Evolutionary conservation across 2,888 invertebrate species (phyloP).

Genomic region (Tridacna crocea): DNA sequence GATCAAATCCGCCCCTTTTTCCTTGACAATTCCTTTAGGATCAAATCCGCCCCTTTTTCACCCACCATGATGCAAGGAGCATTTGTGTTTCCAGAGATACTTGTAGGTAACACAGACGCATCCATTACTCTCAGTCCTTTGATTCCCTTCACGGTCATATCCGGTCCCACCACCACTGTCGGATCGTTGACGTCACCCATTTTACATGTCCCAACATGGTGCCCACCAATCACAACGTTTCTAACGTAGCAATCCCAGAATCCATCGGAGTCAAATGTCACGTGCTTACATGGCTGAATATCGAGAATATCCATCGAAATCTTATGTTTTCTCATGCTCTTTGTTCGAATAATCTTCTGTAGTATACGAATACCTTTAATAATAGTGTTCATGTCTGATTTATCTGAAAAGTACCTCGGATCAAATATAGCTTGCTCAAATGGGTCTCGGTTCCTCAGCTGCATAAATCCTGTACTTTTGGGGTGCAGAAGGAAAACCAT

Average conservation of each 20-base stretch:
- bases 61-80: conserved; percentile 54
- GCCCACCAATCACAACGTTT: conserved; percentile 28
- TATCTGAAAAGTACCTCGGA: conserved; percentile 92
- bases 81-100: conserved; percentile 42
- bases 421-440: conserved; percentile 92
- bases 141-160: conserved; percentile 44
- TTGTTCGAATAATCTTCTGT: conserved; percentile 29
- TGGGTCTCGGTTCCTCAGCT: conserved; percentile 90
- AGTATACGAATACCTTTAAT: conserved; percentile 36
- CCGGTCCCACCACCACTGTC: conserved; percentile 36
- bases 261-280: conserved; percentile 31
- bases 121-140: conserved; percentile 41
- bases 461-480: conserved; percentile 91
- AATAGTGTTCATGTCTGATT: conserved; percentile 39
- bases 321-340: conserved; percentile 28
- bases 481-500: conserved; percentile 82
- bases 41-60: conserved; percentile 49
- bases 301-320: conserved; percentile 4
- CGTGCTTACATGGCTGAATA: conserved; percentile 23
- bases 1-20: conserved; percentile 45
- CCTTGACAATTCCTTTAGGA: conserved; percentile 4
- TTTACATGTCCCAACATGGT: conserved; percentile 40
- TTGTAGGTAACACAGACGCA: conserved; percentile 39
- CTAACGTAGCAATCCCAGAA: conserved; percentile 42
- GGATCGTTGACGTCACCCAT: conserved; percentile 36